Conservation (phyloP, 2,888 invertebrate species). For the Ischnura elegans region DNA sequence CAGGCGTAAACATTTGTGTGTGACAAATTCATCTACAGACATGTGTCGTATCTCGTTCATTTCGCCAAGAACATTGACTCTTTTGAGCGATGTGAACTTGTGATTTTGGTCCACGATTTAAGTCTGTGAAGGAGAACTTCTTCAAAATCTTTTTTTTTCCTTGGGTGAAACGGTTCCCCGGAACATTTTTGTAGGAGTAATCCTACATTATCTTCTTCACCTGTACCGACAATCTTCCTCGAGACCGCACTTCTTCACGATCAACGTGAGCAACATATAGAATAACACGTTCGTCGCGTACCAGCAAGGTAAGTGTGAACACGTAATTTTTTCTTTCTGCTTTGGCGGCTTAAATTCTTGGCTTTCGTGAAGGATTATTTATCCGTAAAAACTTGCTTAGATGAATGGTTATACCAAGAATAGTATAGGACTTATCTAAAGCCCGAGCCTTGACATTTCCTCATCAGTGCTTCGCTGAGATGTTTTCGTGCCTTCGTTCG, state of each 20-base stretch:
- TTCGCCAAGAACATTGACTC: conserved; percentile 7
- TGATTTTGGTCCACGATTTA: neutral
- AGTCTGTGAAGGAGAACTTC: neutral
- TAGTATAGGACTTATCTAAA: no score
- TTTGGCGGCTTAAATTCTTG: no score
- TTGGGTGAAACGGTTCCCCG: neutral
- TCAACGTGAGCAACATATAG: neutral
- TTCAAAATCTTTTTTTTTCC: neutral
- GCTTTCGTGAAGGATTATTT: no score
- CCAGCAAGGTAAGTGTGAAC: no score
- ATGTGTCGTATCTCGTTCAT: neutral
- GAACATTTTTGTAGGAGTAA: neutral
- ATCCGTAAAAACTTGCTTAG: no score
- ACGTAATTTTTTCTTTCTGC: no score
- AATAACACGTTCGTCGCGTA: no score
- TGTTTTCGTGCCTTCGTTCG: no score
- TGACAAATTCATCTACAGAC: neutral
- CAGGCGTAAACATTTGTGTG: neutral
- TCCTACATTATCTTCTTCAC: neutral
- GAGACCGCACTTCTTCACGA: neutral
- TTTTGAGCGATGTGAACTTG: conserved; percentile 25
- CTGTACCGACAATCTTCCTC: neutral
- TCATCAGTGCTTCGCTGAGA: no score
- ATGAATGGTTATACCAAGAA: no score
- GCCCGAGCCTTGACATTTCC: no score